Evolutionary conservation across 2,888 invertebrate species (phyloP).

Genomic region (Ochropleura leucogaster): DNA sequence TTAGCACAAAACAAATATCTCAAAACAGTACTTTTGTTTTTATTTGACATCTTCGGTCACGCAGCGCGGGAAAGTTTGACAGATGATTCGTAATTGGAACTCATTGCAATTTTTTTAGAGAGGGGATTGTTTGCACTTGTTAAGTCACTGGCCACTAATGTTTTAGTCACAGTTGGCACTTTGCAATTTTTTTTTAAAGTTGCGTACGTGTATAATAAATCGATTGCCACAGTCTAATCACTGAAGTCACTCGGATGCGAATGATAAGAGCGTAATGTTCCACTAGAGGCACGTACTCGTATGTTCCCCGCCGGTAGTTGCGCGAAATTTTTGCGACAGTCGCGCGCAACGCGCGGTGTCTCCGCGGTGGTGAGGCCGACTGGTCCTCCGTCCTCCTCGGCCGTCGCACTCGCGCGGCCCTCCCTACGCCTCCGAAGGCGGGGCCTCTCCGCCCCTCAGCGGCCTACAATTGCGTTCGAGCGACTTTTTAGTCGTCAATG

Average conservation of each 20-base stretch:
- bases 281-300: slow-evolving; percentile 58
- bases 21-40: slow-evolving; percentile 65
- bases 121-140: slow-evolving; percentile 33
- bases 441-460: slow-evolving; percentile 75
- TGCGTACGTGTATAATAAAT: slow-evolving; percentile 15
- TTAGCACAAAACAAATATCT: slow-evolving; percentile 64
- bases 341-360: slow-evolving; percentile 83
- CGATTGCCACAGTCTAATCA: slow-evolving; percentile 56
- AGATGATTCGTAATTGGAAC: slow-evolving; percentile 65
- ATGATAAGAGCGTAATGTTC: slow-evolving; percentile 40
- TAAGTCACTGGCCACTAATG: slow-evolving; percentile 60
- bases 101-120: slow-evolving; percentile 64
- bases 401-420: slow-evolving; percentile 77
- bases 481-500: slow-evolving; percentile 80
- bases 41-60: slow-evolving; percentile 72
- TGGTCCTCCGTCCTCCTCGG: slow-evolving; percentile 86
- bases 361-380: slow-evolving; percentile 85
- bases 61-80: slow-evolving; percentile 59
- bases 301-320: slow-evolving; percentile 57
- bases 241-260: slow-evolving; percentile 51
- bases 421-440: slow-evolving; percentile 87
- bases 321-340: slow-evolving; percentile 75
- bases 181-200: slow-evolving; percentile 17
- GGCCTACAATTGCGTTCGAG: slow-evolving; percentile 67
- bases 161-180: slow-evolving; percentile 48